phyloP scores from a whole-genome alignment of 2,113 vertebrate genomes.

The Andinoacara biseriatus region DNA sequence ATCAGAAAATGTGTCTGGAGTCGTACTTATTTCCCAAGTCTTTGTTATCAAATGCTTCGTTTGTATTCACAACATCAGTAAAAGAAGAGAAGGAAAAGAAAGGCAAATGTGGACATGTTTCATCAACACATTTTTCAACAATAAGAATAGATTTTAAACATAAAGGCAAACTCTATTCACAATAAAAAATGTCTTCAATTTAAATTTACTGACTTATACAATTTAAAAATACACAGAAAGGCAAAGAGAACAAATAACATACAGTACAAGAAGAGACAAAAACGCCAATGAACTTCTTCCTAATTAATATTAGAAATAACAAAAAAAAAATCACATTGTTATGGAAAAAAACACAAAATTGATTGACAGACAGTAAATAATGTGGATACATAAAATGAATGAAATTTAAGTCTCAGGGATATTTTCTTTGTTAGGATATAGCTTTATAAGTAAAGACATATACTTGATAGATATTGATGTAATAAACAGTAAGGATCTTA shows the following conservation, averaged over 20 bases:
- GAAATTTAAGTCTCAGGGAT: neutral
- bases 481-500: neutral
- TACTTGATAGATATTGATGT: neutral
- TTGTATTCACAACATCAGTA: neutral
- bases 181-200: neutral
- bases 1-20: constrained; percentile 34
- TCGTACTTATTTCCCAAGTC: constrained; percentile 50
- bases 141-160: neutral
- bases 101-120: neutral
- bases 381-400: neutral
- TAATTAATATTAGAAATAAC: neutral
- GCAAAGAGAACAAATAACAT: neutral
- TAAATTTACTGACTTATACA: neutral
- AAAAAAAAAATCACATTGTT: neutral
- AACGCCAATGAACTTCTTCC: no score
- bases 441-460: neutral
- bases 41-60: constrained; percentile 33
- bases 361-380: neutral
- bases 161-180: neutral
- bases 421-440: neutral
- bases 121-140: neutral
- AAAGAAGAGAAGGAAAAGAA: neutral
- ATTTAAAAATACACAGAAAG: neutral
- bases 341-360: neutral
- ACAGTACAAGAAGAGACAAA: neutral